These are phyloP conservation scores for Stenodera caucasica DNA, from an alignment of 2,888 invertebrate genomes.

Conservation along the genomic window DNA sequence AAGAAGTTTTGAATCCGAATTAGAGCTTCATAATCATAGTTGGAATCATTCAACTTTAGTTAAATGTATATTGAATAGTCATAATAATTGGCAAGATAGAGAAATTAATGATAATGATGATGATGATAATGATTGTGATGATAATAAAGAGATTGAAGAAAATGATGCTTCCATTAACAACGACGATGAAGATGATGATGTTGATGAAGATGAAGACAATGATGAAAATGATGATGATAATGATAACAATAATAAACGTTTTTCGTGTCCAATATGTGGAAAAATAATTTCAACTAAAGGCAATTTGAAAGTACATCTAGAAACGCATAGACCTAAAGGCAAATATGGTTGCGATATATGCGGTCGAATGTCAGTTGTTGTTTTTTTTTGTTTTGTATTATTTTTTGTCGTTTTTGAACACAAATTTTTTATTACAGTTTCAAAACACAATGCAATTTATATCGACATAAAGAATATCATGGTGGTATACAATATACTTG, in stretches of 20 bases:
- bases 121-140: no score
- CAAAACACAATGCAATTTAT: slow-evolving; percentile 66
- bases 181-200: slow-evolving; percentile 18
- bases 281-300: slow-evolving; percentile 65
- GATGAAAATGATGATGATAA: slow-evolving; percentile 30
- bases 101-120: not conserved
- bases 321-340: slow-evolving; percentile 65
- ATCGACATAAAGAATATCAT: slow-evolving; percentile 66
- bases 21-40: slow-evolving; percentile 36
- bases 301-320: slow-evolving; percentile 66
- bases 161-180: slow-evolving; percentile 26
- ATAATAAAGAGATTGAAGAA: slow-evolving; percentile 28
- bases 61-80: slow-evolving; percentile 31
- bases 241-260: slow-evolving; percentile 35
- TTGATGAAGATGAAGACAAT: slow-evolving; percentile 30
- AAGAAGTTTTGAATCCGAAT: slow-evolving; percentile 36
- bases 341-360: slow-evolving; percentile 67
- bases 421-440: slow-evolving; percentile 58
- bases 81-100: slow-evolving; percentile 28
- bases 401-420: no score
- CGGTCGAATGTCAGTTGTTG: slow-evolving; percentile 65
- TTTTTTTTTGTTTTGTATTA: not conserved
- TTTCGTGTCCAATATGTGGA: slow-evolving; percentile 64
- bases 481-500: slow-evolving; percentile 64
- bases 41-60: slow-evolving; percentile 32